phyloP scores from a whole-genome alignment of 2,888 invertebrate genomes.

The Sinotaia quadrata region DNA sequence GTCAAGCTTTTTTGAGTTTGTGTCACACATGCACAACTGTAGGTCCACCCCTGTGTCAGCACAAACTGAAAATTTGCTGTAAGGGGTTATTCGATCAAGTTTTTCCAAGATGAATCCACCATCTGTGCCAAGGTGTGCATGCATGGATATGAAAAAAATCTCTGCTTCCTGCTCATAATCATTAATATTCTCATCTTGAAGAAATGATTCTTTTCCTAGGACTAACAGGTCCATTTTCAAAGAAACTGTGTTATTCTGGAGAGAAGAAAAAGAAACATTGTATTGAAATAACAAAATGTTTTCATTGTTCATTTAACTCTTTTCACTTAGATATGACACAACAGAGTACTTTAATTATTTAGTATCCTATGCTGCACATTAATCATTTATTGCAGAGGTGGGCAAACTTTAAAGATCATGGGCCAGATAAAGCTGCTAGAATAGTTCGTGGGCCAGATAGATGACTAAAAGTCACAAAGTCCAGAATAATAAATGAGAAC shows the following conservation, averaged over 20 bases:
- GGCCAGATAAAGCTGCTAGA: too few relatives aligned
- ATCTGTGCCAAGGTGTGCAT: neutral
- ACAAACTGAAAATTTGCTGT: slow-evolving; percentile 50
- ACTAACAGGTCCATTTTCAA: slow-evolving; percentile 50
- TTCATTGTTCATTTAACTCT: too few relatives aligned
- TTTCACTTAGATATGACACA: too few relatives aligned
- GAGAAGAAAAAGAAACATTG: neutral
- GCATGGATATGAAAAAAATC: slow-evolving; percentile 46
- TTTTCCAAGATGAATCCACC: slow-evolving; percentile 32
- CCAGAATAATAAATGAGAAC: too few relatives aligned
- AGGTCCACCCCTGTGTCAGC: slow-evolving; percentile 49
- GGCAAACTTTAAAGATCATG: too few relatives aligned
- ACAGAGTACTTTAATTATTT: too few relatives aligned
- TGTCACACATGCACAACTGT: slow-evolving; percentile 52
- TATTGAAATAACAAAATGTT: too few relatives aligned
- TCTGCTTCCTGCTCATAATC: slow-evolving; percentile 26
- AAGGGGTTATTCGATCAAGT: slow-evolving; percentile 53
- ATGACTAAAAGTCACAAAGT: too few relatives aligned
- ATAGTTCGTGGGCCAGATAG: too few relatives aligned
- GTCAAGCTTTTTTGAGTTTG: neutral
- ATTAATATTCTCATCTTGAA: neutral
- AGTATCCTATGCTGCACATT: too few relatives aligned
- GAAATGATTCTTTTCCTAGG: neutral
- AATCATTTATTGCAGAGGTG: too few relatives aligned
- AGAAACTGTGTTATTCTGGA: slow-evolving; percentile 3